These are phyloP conservation scores for Taenaris catops DNA, from an alignment of 2,888 invertebrate species.

Conservation along the genomic window DNA sequence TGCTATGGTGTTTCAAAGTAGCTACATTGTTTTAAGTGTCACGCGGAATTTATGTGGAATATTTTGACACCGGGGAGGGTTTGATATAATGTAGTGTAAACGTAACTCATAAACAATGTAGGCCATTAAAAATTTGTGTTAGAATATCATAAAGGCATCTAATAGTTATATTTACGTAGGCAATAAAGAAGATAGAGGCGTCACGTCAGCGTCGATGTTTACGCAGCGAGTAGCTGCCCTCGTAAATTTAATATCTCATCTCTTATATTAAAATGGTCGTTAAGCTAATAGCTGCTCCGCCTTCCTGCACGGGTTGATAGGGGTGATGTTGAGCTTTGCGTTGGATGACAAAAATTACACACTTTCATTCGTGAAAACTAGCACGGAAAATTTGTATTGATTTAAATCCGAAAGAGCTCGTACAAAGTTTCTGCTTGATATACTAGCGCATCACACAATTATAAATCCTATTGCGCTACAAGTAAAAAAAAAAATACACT, in stretches of 20 bases:
- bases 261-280: constrained; percentile 77
- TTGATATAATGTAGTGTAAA: constrained; percentile 24
- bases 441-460: too few species aligned
- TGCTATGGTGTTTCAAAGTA: constrained; percentile 33
- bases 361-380: too few species aligned
- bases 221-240: constrained; percentile 61
- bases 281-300: constrained; percentile 73
- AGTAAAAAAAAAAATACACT: too few species aligned
- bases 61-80: constrained; percentile 21
- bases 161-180: constrained; percentile 67
- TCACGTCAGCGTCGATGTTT: constrained; percentile 61
- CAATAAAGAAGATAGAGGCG: constrained; percentile 70
- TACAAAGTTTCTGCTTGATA: too few species aligned
- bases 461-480: too few species aligned
- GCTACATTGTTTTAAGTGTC: constrained; percentile 27
- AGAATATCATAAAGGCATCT: constrained; percentile 62
- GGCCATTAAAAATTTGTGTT: constrained; percentile 55
- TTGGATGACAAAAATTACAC: constrained; percentile 33
- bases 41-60: constrained; percentile 21
- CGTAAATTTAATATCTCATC: constrained; percentile 78
- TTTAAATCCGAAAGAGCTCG: too few species aligned
- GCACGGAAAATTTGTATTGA: too few species aligned
- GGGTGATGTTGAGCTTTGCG: constrained; percentile 52
- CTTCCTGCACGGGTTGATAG: constrained; percentile 54
- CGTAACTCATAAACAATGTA: constrained; percentile 44